Base-by-base conservation (phyloP, 2,113 vertebrate genomes). In the Prinia subflava region DNA sequence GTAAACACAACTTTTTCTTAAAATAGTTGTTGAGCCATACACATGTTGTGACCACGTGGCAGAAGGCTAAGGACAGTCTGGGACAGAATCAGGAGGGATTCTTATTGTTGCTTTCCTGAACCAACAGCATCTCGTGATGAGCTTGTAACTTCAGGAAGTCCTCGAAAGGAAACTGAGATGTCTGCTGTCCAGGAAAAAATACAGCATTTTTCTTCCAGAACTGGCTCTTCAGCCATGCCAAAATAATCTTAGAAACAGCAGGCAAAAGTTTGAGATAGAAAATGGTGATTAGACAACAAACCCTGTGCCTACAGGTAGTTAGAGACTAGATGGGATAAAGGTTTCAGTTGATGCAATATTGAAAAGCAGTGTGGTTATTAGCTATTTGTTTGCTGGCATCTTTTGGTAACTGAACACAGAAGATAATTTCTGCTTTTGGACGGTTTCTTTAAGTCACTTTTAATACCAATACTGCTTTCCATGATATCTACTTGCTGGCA, bases 1-100 rank as follows among this genome's bases (percentile, higher is more conserved):
- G 79, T 94, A 92, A 94, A 89, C 60, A 90, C 4, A 78, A 57
- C 46, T 92, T 90, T 70, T 81, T 56, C 69, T 89, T 88, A 82
- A 84, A 92, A 93, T 95, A 94, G 74, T 55, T 82, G 57, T 93
- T 8, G 17, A 47, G 64, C 67, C 28, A 10, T 46, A 8, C n/a
- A 37, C 24, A 86, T 63, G 63, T 83, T 77, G 39, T 62, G 73
- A 18, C 21, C 93, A 63, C 0, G 10, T 86, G 94, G 37, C 52
- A 93, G 71, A 92, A 75, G 81, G 64, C 24, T 80, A 77, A 83
- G 69, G 86, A 35, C 31, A 23, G 6, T 33, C 30, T 75, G 28
- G 69, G 89, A 6, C 41, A 44, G 59, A 30, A 73, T 33, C 41
- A 15, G 41, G 28, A 82, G 13, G 4, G 28, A 50, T 93, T 89